Percentiles rank a stretch among this genome's conserved stretches.
These are phyloP conservation scores for Eilema caniola DNA, from an alignment of 2,888 invertebrate species.

Conservation along the genomic window DNA sequence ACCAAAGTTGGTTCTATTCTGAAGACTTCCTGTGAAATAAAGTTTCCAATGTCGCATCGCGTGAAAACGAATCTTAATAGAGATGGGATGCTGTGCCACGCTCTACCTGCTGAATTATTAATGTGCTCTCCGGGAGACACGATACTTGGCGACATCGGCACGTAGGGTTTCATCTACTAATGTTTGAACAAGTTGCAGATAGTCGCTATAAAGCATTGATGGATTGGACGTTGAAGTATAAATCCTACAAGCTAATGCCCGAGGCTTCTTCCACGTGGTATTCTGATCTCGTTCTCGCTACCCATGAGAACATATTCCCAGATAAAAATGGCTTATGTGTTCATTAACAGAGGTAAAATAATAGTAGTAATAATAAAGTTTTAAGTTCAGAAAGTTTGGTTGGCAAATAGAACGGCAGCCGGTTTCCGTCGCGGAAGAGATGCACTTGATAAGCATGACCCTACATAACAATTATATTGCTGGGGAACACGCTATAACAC, in stretches of 20 bases:
- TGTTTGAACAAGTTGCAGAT: slow-evolving; percentile 21
- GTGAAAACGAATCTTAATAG: slow-evolving; percentile 61
- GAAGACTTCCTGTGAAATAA: slow-evolving; percentile 48
- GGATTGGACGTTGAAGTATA: background rate
- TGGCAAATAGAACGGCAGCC: slow-evolving; percentile 65
- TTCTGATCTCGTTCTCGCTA: no score
- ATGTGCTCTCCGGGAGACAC: slow-evolving; percentile 69
- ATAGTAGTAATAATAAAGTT: slow-evolving; percentile 35
- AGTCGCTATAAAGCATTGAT: slow-evolving; percentile 6
- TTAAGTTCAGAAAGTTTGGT: slow-evolving; percentile 61
- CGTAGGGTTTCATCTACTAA: slow-evolving; percentile 52
- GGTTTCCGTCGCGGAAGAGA: slow-evolving; percentile 70
- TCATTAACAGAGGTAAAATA: background rate
- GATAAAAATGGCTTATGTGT: background rate
- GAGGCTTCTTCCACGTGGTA: background rate
- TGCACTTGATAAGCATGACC: slow-evolving; percentile 67
- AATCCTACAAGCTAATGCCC: background rate
- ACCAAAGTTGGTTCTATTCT: slow-evolving; percentile 8
- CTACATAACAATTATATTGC: slow-evolving; percentile 68
- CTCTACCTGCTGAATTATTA: slow-evolving; percentile 77
- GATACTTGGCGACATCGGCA: slow-evolving; percentile 74
- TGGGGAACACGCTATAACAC: slow-evolving; percentile 63
- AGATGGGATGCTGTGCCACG: slow-evolving; percentile 45
- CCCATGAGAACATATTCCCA: no score
- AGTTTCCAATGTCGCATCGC: slow-evolving; percentile 53